Percentiles rank a stretch among this genome's conserved stretches.
phyloP scores from a whole-genome alignment of 1,140 invertebrate species.

The Brachionus rubens region DNA sequence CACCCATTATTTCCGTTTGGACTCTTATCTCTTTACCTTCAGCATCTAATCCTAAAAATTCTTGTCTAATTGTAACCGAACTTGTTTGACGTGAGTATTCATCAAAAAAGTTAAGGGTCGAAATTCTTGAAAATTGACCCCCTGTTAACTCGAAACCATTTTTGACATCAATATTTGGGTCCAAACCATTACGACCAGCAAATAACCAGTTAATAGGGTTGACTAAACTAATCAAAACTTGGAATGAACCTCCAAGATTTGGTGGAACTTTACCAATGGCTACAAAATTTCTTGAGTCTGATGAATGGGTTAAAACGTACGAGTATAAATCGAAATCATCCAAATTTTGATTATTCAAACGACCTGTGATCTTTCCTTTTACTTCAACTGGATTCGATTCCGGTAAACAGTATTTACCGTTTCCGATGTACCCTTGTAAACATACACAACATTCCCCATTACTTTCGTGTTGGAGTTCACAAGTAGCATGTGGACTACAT shows the following conservation, averaged over 20 bases:
- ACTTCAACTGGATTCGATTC: background rate
- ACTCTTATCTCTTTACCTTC: constrained; percentile 13
- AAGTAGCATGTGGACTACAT: constrained; percentile 16
- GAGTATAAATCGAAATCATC: constrained; percentile 26
- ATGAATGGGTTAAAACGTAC: constrained; percentile 43
- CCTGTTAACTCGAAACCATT: constrained; percentile 38
- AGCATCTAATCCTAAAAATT: background rate
- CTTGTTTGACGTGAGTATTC: constrained; percentile 25
- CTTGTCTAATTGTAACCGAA: constrained; percentile 11
- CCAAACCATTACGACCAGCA: constrained; percentile 14
- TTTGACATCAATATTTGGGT: background rate
- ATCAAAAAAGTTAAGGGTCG: constrained; percentile 19
- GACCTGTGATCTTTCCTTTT: background rate
- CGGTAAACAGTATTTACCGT: constrained; percentile 39
- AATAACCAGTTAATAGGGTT: constrained; percentile 42
- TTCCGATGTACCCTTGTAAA: constrained; percentile 20
- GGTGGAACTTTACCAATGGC: constrained; percentile 28
- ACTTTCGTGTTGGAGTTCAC: constrained; percentile 4
- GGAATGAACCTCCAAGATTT: constrained; percentile 11
- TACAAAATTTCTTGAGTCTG: constrained; percentile 39
- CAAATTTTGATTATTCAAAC: constrained; percentile 17
- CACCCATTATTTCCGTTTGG: constrained; percentile 12
- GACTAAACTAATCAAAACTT: background rate
- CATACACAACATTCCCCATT: constrained; percentile 31
- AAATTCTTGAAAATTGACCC: constrained; percentile 18